These are phyloP conservation scores for Boulengeromyrus knoepffleri DNA, from an alignment of 2,113 vertebrate species.

Conservation along the genomic window DNA sequence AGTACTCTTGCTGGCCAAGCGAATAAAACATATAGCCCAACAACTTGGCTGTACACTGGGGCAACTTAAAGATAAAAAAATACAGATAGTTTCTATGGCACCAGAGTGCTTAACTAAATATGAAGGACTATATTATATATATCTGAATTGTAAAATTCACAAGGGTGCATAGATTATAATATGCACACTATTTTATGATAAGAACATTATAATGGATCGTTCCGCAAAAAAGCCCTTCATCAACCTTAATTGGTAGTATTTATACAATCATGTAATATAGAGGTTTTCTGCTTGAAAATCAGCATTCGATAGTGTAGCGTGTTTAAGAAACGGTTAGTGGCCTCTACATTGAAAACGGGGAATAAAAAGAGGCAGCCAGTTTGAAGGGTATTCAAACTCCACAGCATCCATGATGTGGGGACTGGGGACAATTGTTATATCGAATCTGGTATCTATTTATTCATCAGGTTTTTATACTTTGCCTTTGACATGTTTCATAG, in stretches of 20 bases:
- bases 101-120: not conserved
- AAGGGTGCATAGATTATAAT: not conserved
- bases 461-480: not conserved
- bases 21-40: not conserved
- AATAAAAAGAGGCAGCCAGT: not conserved
- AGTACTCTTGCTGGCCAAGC: not conserved
- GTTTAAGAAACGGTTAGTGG: not conserved
- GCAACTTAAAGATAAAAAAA: not conserved
- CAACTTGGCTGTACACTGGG: not conserved
- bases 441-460: not conserved
- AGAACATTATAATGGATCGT: not conserved
- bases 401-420: not conserved
- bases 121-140: not conserved
- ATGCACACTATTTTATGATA: not conserved
- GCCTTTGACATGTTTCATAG: not conserved
- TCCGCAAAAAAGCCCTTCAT: not conserved
- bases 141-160: not conserved
- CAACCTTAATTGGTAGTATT: not conserved
- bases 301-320: not conserved
- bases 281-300: constrained; percentile 2
- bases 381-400: not conserved
- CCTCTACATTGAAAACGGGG: not conserved
- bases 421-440: not conserved
- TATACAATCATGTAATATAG: not conserved
- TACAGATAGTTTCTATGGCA: not conserved